phyloP scores from a whole-genome alignment of 1,140 invertebrate genomes.

The Drosophila miranda region DNA sequence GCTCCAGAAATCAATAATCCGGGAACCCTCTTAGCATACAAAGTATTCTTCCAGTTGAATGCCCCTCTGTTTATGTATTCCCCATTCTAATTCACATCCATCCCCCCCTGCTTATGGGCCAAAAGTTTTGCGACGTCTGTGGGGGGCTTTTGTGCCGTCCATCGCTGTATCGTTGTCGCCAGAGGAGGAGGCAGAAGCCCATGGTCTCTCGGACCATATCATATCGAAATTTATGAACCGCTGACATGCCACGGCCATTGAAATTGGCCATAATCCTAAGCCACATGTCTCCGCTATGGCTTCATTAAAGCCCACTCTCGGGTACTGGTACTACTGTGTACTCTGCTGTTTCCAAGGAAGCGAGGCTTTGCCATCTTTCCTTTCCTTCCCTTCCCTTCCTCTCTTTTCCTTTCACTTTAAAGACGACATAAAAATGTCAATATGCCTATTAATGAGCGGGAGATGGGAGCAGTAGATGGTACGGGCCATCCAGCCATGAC shows the following conservation, averaged over 20 bases:
- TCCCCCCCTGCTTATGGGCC: background rate
- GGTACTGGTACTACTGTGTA: conserved; percentile 18
- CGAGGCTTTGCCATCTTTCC: too few species aligned
- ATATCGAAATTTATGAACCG: conserved; percentile 65
- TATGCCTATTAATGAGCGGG: conserved; percentile 73
- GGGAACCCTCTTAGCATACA: too few species aligned
- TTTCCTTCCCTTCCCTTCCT: too few species aligned
- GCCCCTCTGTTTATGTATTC: conserved; percentile 17
- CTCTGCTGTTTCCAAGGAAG: background rate
- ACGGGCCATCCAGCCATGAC: background rate
- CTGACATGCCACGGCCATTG: conserved; percentile 69
- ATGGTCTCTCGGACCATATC: conserved; percentile 27
- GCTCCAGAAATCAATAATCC: too few species aligned
- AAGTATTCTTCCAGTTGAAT: too few species aligned
- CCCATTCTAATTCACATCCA: conserved; percentile 30
- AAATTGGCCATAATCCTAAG: conserved; percentile 65
- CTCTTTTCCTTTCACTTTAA: conserved; percentile 34
- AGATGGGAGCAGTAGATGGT: conserved; percentile 7
- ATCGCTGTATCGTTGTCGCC: too few species aligned
- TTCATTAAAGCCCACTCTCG: conserved; percentile 63
- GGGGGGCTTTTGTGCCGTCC: too few species aligned
- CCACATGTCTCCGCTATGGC: conserved; percentile 44
- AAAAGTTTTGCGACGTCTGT: conserved; percentile 2
- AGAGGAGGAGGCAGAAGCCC: background rate
- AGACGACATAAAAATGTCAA: conserved; percentile 68